Conservation (phyloP, 2,113 vertebrate genomes). For the Xenus cinereus region DNA sequence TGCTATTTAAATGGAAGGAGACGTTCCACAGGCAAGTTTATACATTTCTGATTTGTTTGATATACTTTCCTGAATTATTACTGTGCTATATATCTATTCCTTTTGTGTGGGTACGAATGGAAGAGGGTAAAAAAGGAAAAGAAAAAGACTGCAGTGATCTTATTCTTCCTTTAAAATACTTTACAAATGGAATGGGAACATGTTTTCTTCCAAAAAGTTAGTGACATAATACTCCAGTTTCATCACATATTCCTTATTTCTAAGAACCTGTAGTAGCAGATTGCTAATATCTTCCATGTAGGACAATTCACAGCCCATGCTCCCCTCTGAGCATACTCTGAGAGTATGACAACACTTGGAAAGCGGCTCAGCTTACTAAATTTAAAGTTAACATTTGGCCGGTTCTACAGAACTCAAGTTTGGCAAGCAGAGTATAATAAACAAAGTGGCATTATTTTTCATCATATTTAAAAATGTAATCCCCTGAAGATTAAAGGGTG, state of each 20-base stretch:
- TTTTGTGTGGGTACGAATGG: not conserved
- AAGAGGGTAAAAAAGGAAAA: not conserved
- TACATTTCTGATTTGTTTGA: constrained; percentile 37
- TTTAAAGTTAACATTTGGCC: constrained; percentile 52
- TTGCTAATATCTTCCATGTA: not conserved
- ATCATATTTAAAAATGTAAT: constrained; percentile 55
- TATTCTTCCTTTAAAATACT: not conserved
- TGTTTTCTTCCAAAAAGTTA: not conserved
- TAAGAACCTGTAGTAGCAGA: not conserved
- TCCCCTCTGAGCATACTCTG: not conserved
- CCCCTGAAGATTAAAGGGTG: not conserved
- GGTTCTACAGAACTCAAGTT: not conserved
- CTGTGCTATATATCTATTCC: not conserved
- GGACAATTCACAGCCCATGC: not conserved
- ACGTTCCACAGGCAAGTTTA: constrained; percentile 32
- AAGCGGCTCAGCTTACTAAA: not conserved
- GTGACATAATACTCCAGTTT: not conserved
- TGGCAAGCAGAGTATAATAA: constrained; percentile 28
- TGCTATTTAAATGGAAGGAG: constrained; percentile 17
- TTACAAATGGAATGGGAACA: not conserved
- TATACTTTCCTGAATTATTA: not conserved
- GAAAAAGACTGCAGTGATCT: not conserved
- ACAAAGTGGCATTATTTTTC: constrained; percentile 51
- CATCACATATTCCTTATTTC: not conserved
- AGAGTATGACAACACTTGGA: constrained; percentile 21